Conservation (phyloP, 1,140 invertebrate species). For the Macrotrachela quadricornifera region DNA sequence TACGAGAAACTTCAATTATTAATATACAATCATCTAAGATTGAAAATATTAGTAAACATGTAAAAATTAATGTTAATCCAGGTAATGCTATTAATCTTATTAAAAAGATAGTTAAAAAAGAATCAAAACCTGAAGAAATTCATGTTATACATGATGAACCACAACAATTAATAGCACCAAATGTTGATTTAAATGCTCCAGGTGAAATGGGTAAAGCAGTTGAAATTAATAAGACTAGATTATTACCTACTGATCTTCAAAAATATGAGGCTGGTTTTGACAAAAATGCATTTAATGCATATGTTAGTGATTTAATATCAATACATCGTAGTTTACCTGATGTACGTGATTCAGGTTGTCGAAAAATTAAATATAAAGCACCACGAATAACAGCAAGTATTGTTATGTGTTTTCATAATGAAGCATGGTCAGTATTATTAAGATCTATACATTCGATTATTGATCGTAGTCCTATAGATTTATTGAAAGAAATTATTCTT, state of each 20-base stretch:
- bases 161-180: too few relatives aligned
- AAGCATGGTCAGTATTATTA: constrained; percentile 80
- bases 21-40: too few relatives aligned
- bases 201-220: constrained; percentile 67
- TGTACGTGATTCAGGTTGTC: constrained; percentile 77
- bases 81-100: too few relatives aligned
- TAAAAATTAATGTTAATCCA: too few relatives aligned
- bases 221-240: constrained; percentile 48
- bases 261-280: constrained; percentile 77
- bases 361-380: constrained; percentile 45
- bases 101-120: too few relatives aligned
- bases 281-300: constrained; percentile 96
- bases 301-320: constrained; percentile 88
- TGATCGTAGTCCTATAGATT: constrained; percentile 62
- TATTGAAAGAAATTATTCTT: constrained; percentile 76
- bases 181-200: not conserved
- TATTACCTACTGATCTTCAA: constrained; percentile 56
- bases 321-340: constrained; percentile 71
- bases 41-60: too few relatives aligned
- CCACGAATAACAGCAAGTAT: constrained; percentile 72
- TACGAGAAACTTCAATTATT: too few relatives aligned
- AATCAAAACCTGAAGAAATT: too few relatives aligned
- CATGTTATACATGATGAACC: too few relatives aligned
- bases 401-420: constrained; percentile 92
- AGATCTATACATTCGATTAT: constrained; percentile 88